Evolutionary conservation across 2,797 vertebrate genomes (phyloP).

Genomic region (Syngnathus acus): DNA sequence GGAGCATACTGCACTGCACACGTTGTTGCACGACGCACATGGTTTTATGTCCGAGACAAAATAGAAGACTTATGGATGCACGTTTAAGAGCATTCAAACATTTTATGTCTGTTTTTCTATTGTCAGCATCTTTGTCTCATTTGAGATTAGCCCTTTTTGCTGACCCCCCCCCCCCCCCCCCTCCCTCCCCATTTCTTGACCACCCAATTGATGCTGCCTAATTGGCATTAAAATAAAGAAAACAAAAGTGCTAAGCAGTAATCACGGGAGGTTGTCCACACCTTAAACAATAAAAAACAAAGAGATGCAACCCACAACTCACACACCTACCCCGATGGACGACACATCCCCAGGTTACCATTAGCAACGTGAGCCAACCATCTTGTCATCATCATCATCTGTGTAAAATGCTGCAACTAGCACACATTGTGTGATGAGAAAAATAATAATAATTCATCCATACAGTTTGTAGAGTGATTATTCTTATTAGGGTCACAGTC

Average conservation of each 20-base stretch:
- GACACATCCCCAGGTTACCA: slow-evolving; percentile 55
- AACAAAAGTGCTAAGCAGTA: slow-evolving; percentile 13
- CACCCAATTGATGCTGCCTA: neutral
- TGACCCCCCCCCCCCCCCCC: neutral
- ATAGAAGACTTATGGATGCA: neutral
- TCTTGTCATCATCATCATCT: slow-evolving; percentile 36
- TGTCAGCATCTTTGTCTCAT: neutral
- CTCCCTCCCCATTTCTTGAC: neutral
- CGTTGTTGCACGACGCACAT: slow-evolving; percentile 41
- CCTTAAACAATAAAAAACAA: slow-evolving; percentile 7
- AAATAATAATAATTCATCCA: neutral
- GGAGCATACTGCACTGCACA: slow-evolving; percentile 45
- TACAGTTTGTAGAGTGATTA: neutral
- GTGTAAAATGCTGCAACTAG: slow-evolving; percentile 1
- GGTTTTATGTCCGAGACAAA: slow-evolving; percentile 31
- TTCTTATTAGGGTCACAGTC: too few relatives aligned
- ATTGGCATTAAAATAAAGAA: slow-evolving; percentile 22
- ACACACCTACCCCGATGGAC: slow-evolving; percentile 37
- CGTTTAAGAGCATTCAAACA: neutral
- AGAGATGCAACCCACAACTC: slow-evolving; percentile 21
- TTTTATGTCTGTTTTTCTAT: neutral
- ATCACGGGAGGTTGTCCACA: slow-evolving; percentile 21
- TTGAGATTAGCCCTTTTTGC: neutral
- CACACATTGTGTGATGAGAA: neutral
- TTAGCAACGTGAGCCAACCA: slow-evolving; percentile 58